Percentiles rank a stretch among this genome's conserved stretches.
These are phyloP conservation scores for Motacilla alba DNA, from an alignment of 2,113 vertebrate species.

Conservation along the genomic window DNA sequence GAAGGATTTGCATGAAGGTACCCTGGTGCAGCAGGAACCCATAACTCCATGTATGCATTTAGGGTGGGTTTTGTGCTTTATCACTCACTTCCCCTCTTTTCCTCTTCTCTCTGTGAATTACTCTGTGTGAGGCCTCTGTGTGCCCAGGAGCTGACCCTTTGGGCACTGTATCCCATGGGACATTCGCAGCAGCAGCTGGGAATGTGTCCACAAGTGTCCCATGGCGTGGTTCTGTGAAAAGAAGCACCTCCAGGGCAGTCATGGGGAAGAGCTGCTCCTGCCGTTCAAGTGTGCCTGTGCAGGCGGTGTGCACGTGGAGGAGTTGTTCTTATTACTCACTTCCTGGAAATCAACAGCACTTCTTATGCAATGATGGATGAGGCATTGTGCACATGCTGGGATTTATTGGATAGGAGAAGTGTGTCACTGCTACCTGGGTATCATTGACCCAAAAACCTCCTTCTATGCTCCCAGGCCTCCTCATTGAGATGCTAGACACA, in stretches of 20 bases:
- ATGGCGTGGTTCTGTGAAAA: fast-evolving
- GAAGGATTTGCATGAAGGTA: not conserved
- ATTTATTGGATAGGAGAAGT: not conserved
- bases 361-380: not conserved
- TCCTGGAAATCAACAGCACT: not conserved
- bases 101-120: not conserved
- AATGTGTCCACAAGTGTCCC: not conserved
- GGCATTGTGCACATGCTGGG: not conserved
- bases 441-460: not conserved
- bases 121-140: no score
- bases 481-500: not conserved
- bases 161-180: not conserved
- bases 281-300: not conserved
- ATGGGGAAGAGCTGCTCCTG: not conserved
- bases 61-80: not conserved
- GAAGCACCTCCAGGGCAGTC: not conserved
- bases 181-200: not conserved
- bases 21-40: not conserved
- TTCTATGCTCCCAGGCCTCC: not conserved
- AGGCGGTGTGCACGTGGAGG: not conserved
- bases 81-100: not conserved
- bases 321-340: not conserved
- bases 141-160: not conserved
- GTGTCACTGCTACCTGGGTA: not conserved
- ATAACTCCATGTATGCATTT: fast-evolving